These are phyloP conservation scores for Diachasmimorpha longicaudata DNA, from an alignment of 1,140 invertebrate species.

Conservation along the genomic window DNA sequence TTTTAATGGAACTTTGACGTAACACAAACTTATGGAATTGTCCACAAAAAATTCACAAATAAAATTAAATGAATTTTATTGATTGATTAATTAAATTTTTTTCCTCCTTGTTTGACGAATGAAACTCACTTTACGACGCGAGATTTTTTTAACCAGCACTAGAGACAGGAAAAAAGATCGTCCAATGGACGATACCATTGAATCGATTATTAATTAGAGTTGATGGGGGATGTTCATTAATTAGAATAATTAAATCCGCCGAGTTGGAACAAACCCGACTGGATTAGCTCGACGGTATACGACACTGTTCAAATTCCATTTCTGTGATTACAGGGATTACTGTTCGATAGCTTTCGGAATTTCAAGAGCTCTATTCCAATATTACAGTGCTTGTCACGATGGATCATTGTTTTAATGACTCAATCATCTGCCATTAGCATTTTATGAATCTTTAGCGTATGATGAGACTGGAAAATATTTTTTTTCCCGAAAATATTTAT, in stretches of 20 bases:
- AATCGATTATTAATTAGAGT: neutral
- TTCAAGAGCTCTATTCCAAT: neutral
- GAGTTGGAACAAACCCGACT: neutral
- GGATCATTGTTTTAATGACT: neutral
- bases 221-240: neutral
- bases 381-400: neutral
- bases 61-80: no score
- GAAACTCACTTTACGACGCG: neutral
- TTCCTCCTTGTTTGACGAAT: no score
- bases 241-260: neutral
- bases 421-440: no score
- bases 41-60: no score
- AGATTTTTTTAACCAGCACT: neutral
- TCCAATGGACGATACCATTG: neutral
- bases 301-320: slow-evolving; percentile 1
- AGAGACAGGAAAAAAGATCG: no score
- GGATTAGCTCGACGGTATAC: neutral
- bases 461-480: no score
- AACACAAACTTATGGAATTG: no score
- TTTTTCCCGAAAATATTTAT: no score
- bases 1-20: no score
- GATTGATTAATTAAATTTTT: no score
- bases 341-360: neutral
- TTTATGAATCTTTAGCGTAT: no score
- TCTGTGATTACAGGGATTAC: neutral